Conservation (phyloP, 2,888 invertebrate species). For the Anthoptus insignis region DNA sequence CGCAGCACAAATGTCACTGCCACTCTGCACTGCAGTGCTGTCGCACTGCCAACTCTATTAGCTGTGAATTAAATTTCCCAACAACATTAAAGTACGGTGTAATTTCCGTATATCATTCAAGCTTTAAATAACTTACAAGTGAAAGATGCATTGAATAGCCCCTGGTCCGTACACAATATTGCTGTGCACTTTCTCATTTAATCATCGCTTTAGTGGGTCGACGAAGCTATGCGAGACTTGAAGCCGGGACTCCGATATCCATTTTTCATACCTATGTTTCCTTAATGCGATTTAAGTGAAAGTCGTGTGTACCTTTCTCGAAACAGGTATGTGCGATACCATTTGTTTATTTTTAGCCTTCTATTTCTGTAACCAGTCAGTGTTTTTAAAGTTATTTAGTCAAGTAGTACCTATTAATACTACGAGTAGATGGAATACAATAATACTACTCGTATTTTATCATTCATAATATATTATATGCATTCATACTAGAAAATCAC, state of each 20-base stretch:
- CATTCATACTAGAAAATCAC: no score
- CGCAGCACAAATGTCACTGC: no score
- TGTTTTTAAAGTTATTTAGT: no score
- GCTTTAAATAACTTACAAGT: constrained; percentile 18
- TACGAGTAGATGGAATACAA: no score
- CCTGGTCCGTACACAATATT: constrained; percentile 20
- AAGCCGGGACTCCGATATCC: constrained; percentile 57
- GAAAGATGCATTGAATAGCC: constrained; percentile 8
- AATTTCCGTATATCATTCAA: constrained; percentile 15
- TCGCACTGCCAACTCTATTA: not conserved
- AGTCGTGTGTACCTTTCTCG: constrained; percentile 54
- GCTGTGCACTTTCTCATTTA: constrained; percentile 65
- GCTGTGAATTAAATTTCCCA: constrained; percentile 1
- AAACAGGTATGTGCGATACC: no score
- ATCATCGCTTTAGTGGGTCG: constrained; percentile 78
- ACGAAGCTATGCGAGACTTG: constrained; percentile 38
- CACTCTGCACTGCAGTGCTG: no score
- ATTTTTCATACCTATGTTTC: constrained; percentile 68
- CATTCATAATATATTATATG: no score
- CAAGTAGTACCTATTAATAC: no score
- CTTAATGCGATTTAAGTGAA: constrained; percentile 71
- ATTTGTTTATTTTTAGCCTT: no score
- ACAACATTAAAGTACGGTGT: not conserved
- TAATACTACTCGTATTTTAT: no score
- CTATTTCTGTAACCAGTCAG: no score